Conservation (phyloP, 2,797 vertebrate genomes). For the Vipera ursinii region DNA sequence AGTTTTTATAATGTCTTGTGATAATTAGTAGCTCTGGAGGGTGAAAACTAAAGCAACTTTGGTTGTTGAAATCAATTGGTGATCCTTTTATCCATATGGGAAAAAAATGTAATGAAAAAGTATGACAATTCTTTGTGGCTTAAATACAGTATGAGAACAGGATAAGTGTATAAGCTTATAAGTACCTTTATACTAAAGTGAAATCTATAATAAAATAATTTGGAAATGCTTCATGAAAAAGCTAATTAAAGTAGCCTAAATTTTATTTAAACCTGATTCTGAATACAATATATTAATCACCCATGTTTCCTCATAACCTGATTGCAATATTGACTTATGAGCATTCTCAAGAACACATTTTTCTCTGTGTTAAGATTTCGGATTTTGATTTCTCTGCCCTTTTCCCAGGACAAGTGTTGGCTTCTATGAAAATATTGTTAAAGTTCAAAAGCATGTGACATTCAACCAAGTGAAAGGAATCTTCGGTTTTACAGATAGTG, state of each 20-base stretch:
- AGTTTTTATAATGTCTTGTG: neutral
- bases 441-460: slow-evolving; percentile 95
- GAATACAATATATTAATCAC: neutral
- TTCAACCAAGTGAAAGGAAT: slow-evolving; percentile 99
- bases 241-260: neutral
- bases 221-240: neutral
- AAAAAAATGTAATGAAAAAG: neutral
- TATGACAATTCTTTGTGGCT: neutral
- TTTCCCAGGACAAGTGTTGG: slow-evolving; percentile 78
- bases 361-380: neutral
- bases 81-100: neutral
- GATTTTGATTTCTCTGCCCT: neutral
- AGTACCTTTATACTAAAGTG: neutral
- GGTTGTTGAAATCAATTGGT: neutral
- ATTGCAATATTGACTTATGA: neutral
- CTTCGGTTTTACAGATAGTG: slow-evolving; percentile 96
- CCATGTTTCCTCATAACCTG: neutral
- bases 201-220: neutral
- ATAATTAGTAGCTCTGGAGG: neutral
- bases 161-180: neutral
- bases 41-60: neutral
- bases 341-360: neutral
- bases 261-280: neutral
- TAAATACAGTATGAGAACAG: neutral
- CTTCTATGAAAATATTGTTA: slow-evolving; percentile 94